Base-by-base conservation (phyloP, 1,140 invertebrate genomes). In the Temnothorax nylanderi region DNA sequence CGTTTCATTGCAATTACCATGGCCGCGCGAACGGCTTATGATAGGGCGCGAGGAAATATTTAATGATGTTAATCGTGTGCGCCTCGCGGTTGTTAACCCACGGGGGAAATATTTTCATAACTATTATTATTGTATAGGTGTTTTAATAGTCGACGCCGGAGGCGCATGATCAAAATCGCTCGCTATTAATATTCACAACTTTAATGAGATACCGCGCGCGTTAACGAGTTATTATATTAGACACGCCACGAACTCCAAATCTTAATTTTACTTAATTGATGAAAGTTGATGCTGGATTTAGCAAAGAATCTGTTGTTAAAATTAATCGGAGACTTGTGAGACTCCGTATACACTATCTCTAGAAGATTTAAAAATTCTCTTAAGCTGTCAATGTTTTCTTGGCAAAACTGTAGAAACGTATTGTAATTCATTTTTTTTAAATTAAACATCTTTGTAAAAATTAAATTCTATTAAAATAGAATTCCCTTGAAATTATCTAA, bases 41-140 rank as follows among this genome's bases (percentile, higher is more conserved):
- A 44, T 44, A 47, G 26, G 67, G 21, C 11, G 54, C 41, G 67
- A 47, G 18, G 41, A 84, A 71, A 75, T 60, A 49, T 82, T 74
- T 74, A 47, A 82, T 82, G 26, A 26, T 1, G 26, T 26, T 26
- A 26, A 26, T 26, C 26, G 26, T 26, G 26, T 7, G 1, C 18
- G 34, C 51, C 26, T 74, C 67, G 11, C 37, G 26, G 2, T 74
- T 47, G 26, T 34, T 58, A 32, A 18, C 21, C 21, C 21, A 13
- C 69, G 21, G 41, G 62, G 21, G 16, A 71, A 81, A 69, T 56
- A 81, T 81, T 81, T 34, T 49, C 58, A n/a, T 41, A 62, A 67
- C 11, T 80, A 69, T 67, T 51, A 26, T 56, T n/a, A 26, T 26
- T 26, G 3, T n/a, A 21, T 69, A 26, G 47, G 13, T 41, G 21